phyloP scores from a whole-genome alignment of 2,888 invertebrate genomes.

The Tipula lateralis region DNA sequence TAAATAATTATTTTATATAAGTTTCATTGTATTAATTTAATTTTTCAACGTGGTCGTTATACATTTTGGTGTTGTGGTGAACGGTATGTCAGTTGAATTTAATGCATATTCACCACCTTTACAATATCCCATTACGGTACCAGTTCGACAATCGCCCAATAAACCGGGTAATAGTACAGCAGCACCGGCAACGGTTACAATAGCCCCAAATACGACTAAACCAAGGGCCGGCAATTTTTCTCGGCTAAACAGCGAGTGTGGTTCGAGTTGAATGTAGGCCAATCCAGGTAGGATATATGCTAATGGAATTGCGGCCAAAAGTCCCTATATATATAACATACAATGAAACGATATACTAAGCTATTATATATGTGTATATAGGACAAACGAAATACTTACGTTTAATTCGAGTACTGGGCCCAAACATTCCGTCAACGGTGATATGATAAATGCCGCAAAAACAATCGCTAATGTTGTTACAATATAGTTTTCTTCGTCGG shows the following conservation, averaged over 20 bases:
- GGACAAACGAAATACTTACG: constrained; percentile 55
- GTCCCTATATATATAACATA: constrained; percentile 56
- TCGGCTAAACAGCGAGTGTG: constrained; percentile 60
- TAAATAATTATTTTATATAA: not conserved
- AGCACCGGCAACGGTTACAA: constrained; percentile 46
- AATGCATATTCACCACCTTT: constrained; percentile 36
- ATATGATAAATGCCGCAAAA: constrained; percentile 63
- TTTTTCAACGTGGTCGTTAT: constrained; percentile 20
- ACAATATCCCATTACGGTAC: constrained; percentile 48
- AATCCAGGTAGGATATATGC: constrained; percentile 77
- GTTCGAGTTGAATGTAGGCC: constrained; percentile 70
- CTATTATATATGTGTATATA: too few relatives aligned
- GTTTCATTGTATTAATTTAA: not conserved
- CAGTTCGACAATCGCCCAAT: constrained; percentile 47
- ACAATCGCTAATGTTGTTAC: constrained; percentile 58
- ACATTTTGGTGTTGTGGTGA: not conserved
- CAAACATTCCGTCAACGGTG: constrained; percentile 76
- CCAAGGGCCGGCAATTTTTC: constrained; percentile 68
- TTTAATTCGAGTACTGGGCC: constrained; percentile 78
- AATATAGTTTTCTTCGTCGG: constrained; percentile 46
- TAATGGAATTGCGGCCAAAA: constrained; percentile 74
- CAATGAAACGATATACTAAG: too few relatives aligned
- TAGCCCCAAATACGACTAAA: constrained; percentile 61
- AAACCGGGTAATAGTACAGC: constrained; percentile 46
- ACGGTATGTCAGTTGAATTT: constrained; percentile 30